Base-by-base conservation (phyloP, 2,888 invertebrate species). In the Dicycla oo region DNA sequence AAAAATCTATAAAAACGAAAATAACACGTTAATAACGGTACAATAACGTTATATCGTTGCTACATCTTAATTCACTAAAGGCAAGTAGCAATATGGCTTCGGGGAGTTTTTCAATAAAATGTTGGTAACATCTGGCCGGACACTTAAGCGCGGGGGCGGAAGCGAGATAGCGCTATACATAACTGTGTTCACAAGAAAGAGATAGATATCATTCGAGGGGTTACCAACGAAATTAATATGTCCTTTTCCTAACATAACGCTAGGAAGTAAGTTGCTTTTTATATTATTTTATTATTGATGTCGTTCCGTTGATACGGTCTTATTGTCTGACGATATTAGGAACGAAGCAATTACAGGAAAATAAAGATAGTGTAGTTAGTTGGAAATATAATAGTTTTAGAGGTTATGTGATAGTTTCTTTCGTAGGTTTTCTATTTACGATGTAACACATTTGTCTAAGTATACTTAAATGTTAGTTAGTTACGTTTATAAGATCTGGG, bases 91-190 rank as follows among this genome's bases (percentile, higher is more conserved):
- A 93, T 91, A 95, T 94, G 94, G 94, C 94, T 86, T 78, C 74
- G 90, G 88, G 87, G 94, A 95, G 88, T 95, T 95, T 95, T 95
- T 95, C 95, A 95, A 95, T 95, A 95, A 95, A 95, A 95, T 78
- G 78, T 88, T 88, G 91, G 94, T 87, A 93, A 93, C 95, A 95
- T 93, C 95, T 95, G 95, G 92, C 74, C 77, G 81, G 91, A 93
- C 95, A 95, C 95, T 95, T 95, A 95, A 93, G 94, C 92, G 91
- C 88, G 92, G 92, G 93, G 91, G 94, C 87, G 91, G 73, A 91
- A 93, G 75, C 47, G 91, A 88, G 93, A 93, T 76, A 78, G 83
- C 74, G 45, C 66, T 83, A 90, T 85, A 85, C 75, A 61, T 65
- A 51, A 70, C 54, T 47, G 11, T 5, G 3, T 23, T 18, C n/a